Evolutionary conservation across 2,888 invertebrate species (phyloP).

Genomic region (Chouioia cunea): DNA sequence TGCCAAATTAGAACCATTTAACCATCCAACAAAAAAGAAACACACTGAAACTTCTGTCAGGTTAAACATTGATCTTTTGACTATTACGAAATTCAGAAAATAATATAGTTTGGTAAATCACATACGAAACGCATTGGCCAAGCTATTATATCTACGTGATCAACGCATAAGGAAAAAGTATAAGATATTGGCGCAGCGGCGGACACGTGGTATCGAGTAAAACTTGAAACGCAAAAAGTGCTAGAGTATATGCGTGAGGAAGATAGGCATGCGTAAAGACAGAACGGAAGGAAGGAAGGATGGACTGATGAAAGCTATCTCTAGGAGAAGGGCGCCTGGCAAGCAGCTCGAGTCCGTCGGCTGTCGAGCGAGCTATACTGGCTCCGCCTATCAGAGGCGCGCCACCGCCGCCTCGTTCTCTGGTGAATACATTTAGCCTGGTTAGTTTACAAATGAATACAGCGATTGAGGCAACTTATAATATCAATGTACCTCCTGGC

Average conservation of each 20-base stretch:
- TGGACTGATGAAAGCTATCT: slow-evolving; percentile 52
- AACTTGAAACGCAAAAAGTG: slow-evolving; percentile 47
- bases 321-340: slow-evolving; percentile 59
- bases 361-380: slow-evolving; percentile 49
- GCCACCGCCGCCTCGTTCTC: slow-evolving; percentile 64
- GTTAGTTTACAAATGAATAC: slow-evolving; percentile 79
- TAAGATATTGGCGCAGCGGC: no score
- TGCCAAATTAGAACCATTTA: no score
- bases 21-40: no score
- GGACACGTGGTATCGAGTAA: not conserved
- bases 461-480: slow-evolving; percentile 80
- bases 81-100: no score
- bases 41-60: no score
- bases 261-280: slow-evolving; percentile 54
- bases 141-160: no score
- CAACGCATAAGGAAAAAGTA: no score
- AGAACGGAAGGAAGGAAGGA: slow-evolving; percentile 44
- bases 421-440: slow-evolving; percentile 69
- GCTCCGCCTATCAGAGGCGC: slow-evolving; percentile 67
- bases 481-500: slow-evolving; percentile 74
- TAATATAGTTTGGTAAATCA: no score
- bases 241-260: slow-evolving; percentile 53
- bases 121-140: no score
- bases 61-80: no score
- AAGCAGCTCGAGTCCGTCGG: slow-evolving; percentile 47